Evolutionary conservation across 2,888 invertebrate species (phyloP).

Genomic region (Acrobasis suavella): DNA sequence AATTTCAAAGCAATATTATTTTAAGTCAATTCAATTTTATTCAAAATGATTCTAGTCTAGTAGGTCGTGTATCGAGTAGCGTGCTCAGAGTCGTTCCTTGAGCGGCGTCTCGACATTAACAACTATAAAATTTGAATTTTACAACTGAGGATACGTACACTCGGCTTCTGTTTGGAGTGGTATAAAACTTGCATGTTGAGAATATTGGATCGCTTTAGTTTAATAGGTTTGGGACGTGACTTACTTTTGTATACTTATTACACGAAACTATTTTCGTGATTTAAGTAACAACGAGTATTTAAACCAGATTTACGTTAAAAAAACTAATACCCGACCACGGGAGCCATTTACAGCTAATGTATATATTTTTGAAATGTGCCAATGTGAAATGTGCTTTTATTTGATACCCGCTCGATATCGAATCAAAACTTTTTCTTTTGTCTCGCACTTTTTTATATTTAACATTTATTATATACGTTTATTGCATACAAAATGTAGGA

Average conservation of each 20-base stretch:
- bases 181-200: conserved; percentile 23
- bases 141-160: conserved; percentile 20
- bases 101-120: conserved; percentile 22
- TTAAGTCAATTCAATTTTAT: background rate
- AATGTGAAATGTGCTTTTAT: too few relatives aligned
- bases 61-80: conserved; percentile 9
- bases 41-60: conserved; percentile 9
- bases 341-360: too few relatives aligned
- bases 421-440: too few relatives aligned
- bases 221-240: conserved; percentile 8
- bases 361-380: too few relatives aligned
- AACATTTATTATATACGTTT: too few relatives aligned
- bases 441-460: too few relatives aligned
- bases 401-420: too few relatives aligned
- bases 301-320: too few relatives aligned
- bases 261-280: background rate
- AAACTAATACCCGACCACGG: too few relatives aligned
- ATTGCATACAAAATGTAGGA: too few relatives aligned
- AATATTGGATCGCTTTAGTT: conserved; percentile 19
- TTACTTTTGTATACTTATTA: background rate
- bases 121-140: conserved; percentile 26
- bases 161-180: conserved; percentile 20
- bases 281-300: background rate
- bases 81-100: conserved; percentile 15
- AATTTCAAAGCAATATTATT: background rate